Conservation (phyloP, 2,113 vertebrate species). For the Setophaga petechia region DNA sequence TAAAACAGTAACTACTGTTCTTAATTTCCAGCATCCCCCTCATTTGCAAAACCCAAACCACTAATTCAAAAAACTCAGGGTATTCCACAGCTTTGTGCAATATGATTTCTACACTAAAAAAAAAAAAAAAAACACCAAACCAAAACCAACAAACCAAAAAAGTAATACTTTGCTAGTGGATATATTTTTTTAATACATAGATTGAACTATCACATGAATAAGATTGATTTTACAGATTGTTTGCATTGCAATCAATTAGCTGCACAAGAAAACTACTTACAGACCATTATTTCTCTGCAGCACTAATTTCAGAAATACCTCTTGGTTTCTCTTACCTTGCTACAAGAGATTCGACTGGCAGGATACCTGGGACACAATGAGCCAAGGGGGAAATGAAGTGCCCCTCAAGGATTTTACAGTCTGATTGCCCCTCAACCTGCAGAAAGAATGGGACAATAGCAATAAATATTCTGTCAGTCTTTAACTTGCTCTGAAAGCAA, state of each 20-base stretch:
- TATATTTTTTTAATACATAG: neutral
- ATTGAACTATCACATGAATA: neutral
- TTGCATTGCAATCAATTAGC: neutral
- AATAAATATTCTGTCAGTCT: neutral
- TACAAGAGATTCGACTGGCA: constrained; percentile 87
- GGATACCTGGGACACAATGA: constrained; percentile 89
- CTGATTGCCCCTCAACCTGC: constrained; percentile 88
- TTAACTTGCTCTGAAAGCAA: neutral
- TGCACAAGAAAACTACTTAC: neutral
- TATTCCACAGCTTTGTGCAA: neutral
- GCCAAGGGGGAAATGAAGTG: constrained; percentile 94
- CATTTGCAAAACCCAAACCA: neutral
- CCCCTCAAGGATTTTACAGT: constrained; percentile 92
- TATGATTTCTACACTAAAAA: neutral
- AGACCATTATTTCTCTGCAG: neutral
- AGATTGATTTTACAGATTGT: neutral
- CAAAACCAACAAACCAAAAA: neutral
- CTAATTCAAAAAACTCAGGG: neutral
- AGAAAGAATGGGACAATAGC: neutral
- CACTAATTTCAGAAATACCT: neutral
- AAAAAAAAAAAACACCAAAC: neutral
- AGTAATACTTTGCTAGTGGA: neutral
- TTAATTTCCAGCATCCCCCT: neutral
- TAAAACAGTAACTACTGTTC: neutral
- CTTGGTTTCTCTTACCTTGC: constrained; percentile 81